Evolutionary conservation across 2,888 invertebrate species (phyloP), one percentile per base, ranked within the genome.

Genomic region (Heteromurus nitidus): DNA sequence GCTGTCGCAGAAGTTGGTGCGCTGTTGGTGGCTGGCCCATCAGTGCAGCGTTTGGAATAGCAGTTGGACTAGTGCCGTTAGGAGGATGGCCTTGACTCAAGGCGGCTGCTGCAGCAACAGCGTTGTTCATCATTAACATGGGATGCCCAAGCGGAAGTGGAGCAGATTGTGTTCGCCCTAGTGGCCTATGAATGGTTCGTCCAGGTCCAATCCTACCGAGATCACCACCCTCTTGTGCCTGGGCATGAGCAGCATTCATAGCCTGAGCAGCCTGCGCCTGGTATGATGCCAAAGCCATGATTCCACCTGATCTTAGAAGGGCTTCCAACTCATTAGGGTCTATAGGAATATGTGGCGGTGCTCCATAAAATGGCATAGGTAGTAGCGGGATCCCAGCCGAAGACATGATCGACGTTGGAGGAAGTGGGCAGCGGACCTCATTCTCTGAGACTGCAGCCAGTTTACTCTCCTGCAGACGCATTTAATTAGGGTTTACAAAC

Each of bases 161-260:
- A 2, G 97, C 97, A 60, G 97, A 97, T 90, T 98, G 97, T 80
- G 98, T 98, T 88, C 98, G 93, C 80, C 96, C 96, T 87, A 97
- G 91, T 36, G 96, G 96, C 69, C 96, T 91, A 88, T 94, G 94
- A 88, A 86, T 86, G 7, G 82, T 83, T 9, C 86, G 72, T 16
- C 85, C 76, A 0, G 85, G 82, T 22, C 84, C 83, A 26, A 85
- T 68, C 30, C 83, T 72, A 11, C 68, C 67, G 11, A 70, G 36
- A 67, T 84, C 84, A 2, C 73, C 73, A 36, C 53, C 47, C 62
- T 83, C 82, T 53, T 83, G 85, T 13, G 72, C 76, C 60, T 80
- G 80, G n/a, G 83, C 84, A 58, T 84, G 82, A 53, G 75, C 81
- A 50, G 85, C 85, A 36, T 80, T 76, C n/a, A 85, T 67, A 42